Evolutionary conservation across 2,888 invertebrate species (phyloP).

Genomic region (Tachina grossa): DNA sequence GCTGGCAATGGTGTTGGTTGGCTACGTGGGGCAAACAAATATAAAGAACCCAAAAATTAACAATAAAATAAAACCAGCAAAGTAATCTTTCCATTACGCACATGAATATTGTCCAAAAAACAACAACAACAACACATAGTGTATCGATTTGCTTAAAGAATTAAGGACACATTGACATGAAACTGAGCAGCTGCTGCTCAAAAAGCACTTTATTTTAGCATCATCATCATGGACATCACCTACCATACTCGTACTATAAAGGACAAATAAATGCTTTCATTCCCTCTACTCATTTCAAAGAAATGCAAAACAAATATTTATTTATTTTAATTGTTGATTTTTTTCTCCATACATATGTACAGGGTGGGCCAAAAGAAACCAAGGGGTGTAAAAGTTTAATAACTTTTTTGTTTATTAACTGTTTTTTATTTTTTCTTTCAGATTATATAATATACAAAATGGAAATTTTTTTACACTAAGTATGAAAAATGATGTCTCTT

Average conservation of each 20-base stretch:
- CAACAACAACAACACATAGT: neutral
- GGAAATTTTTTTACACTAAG: no score
- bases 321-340: neutral
- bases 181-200: constrained; percentile 15
- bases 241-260: constrained; percentile 5
- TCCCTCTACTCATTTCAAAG: neutral
- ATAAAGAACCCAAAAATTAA: neutral
- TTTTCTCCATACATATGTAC: no score
- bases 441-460: no score
- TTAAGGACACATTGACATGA: constrained; percentile 28
- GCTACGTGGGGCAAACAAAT: neutral
- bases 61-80: constrained; percentile 3
- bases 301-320: neutral
- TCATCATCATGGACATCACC: neutral
- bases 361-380: no score
- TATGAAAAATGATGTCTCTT: no score
- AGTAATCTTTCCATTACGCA: constrained; percentile 36
- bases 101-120: neutral
- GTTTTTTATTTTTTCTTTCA: no score
- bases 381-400: no score
- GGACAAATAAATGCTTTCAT: neutral
- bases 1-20: neutral
- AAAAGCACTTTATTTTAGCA: constrained; percentile 6
- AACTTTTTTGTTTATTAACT: no score
- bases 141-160: constrained; percentile 30